A percentile compares a stretch with the other conserved stretches of the same genome.
phyloP scores from a whole-genome alignment of 2,797 vertebrate genomes.

The Momotus momota region DNA sequence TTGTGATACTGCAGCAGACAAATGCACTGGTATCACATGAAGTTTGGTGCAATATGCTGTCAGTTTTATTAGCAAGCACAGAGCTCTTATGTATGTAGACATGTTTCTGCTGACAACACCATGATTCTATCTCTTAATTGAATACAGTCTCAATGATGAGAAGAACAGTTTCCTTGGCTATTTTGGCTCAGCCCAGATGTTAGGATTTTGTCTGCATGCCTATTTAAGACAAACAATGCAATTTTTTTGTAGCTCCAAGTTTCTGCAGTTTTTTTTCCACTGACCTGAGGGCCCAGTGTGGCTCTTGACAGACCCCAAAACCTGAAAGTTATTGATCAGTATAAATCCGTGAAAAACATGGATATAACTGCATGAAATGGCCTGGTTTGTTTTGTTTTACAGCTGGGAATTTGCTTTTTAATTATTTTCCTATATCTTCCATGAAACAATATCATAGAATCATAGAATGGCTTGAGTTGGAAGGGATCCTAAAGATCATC shows the following conservation, averaged over 20 bases:
- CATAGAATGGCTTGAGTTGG: no score
- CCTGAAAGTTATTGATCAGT: background rate
- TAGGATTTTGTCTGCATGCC: background rate
- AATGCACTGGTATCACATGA: background rate
- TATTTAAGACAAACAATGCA: background rate
- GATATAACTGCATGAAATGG: background rate
- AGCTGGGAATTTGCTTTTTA: background rate
- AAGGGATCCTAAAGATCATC: no score
- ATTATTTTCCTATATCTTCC: background rate
- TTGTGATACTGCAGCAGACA: fast-evolving
- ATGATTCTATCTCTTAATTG: background rate
- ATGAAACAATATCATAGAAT: no score
- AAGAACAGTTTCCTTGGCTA: background rate
- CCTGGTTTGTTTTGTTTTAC: background rate
- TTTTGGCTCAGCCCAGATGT: background rate
- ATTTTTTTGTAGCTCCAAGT: background rate
- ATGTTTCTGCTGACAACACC: background rate
- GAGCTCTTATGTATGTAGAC: background rate
- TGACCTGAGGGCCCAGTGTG: background rate
- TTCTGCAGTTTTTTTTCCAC: background rate
- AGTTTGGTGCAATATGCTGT: background rate
- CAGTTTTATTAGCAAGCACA: background rate
- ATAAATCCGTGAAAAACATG: background rate
- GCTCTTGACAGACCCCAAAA: background rate
- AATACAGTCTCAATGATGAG: background rate